Conservation (phyloP, 2,888 invertebrate species). For the Drosophila mercatorum region DNA sequence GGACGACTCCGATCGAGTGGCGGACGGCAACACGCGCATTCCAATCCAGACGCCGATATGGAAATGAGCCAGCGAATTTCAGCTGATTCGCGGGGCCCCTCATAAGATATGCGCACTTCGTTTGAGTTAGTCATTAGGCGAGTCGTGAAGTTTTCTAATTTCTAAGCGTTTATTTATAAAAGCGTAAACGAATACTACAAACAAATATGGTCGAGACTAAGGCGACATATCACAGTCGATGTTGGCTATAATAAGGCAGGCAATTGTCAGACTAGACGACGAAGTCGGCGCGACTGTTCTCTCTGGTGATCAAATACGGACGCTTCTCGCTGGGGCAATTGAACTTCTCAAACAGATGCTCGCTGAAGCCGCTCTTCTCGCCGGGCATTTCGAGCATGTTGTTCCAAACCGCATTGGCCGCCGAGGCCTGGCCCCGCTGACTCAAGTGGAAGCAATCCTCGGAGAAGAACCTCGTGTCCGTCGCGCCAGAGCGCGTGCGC, state of each 20-base stretch:
- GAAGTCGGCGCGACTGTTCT: conserved; percentile 74
- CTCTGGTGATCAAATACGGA: conserved; percentile 81
- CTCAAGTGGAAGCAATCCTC: conserved; percentile 88
- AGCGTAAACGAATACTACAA: conserved; percentile 59
- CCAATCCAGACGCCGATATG: conserved; percentile 20
- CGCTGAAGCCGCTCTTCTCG: conserved; percentile 83
- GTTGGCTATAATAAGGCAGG: conserved; percentile 25
- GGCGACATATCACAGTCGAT: conserved; percentile 65
- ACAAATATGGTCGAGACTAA: conserved; percentile 53
- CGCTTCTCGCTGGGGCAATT: conserved; percentile 79
- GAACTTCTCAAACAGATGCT: conserved; percentile 74
- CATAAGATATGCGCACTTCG: conserved; percentile 42
- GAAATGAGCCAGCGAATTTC: conserved; percentile 21
- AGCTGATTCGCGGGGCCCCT: background rate
- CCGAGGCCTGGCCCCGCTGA: conserved; percentile 86
- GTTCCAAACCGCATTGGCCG: conserved; percentile 87
- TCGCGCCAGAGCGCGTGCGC: conserved; percentile 79
- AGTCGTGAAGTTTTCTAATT: conserved; percentile 38
- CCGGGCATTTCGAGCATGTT: conserved; percentile 86
- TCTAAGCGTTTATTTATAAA: conserved; percentile 39
- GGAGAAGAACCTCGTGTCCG: conserved; percentile 86
- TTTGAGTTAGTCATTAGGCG: conserved; percentile 53
- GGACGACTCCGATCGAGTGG: conserved; percentile 13
- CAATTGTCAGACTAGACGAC: conserved; percentile 42
- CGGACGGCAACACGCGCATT: conserved; percentile 42